Base-by-base conservation (phyloP, 2,888 invertebrate genomes). In the Aradus depressus region DNA sequence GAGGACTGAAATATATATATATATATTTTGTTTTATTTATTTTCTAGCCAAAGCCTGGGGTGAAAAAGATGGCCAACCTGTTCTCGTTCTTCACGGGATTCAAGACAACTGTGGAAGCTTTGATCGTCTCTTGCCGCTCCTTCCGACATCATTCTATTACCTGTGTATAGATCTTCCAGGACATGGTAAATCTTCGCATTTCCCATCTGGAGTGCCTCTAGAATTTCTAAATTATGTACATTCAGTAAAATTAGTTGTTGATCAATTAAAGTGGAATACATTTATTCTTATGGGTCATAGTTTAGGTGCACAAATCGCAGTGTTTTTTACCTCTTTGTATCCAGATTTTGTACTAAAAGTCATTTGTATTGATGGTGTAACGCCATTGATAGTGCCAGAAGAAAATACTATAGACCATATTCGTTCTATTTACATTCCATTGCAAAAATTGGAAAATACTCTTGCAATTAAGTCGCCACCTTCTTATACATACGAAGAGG, bases 31-130 rank as follows among this genome's bases (percentile, higher is more conserved):
- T 44, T 31, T 42, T 25, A n/a, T 23, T 12, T 32, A 4, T 25
- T 19, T 52, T 63, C 35, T 60, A 64, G 65, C 60, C 2, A 64
- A 61, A 57, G 50, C 60, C 10, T 64, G 61, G 62, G 63, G 63
- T 25, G 52, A 63, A 34, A 53, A 60, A 16, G 53, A 55, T 21
- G 63, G 64, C 16, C 47, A 59, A 22, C 67, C 66, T 16, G 62
- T 69, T 18, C 59, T 70, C n/a, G 65, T 62, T 21, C 58, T 70
- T 2, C 71, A 71, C 57, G 69, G 69, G 5, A 58, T 60, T n/a
- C 61, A 60, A 60, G 70, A 71, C 57, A 71, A 71, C 59, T 64
- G 66, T 44, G 67, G 65, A n/a, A 63, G 68, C 4, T 70, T 69
- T 59, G 68, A 68, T 56, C 60, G 60, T 6, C 60, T 71, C 14